Conservation (phyloP, 2,797 vertebrate species). For the Chromobotia macracanthus region DNA sequence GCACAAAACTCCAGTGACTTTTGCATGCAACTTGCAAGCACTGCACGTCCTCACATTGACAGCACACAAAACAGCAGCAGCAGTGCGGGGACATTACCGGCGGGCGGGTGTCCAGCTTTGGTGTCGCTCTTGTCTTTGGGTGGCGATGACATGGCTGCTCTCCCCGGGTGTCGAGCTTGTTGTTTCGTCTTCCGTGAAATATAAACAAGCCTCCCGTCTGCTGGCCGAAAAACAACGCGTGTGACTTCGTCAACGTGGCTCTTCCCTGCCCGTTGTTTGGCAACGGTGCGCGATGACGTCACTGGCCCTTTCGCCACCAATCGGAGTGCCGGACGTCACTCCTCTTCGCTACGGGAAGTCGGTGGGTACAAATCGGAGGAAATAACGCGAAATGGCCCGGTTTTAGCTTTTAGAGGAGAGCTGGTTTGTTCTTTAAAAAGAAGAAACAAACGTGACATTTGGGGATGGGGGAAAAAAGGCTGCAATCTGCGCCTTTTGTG, state of each 20-base stretch:
- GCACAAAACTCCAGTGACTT: too few relatives aligned
- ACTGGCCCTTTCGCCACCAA: accelerated
- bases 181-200: conserved; percentile 8
- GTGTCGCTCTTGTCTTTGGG: conserved; percentile 88
- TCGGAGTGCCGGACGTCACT: conserved; percentile 10
- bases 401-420: too few relatives aligned
- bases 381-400: too few relatives aligned
- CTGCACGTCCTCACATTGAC: background rate
- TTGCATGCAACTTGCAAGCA: background rate
- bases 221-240: conserved; percentile 51
- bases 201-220: background rate
- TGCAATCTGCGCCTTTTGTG: too few relatives aligned
- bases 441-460: too few relatives aligned
- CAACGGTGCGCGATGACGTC: conserved; percentile 72
- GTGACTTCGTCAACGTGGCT: conserved; percentile 76
- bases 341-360: conserved; percentile 40
- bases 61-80: conserved; percentile 11
- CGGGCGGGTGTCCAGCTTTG: conserved; percentile 91
- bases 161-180: conserved; percentile 3
- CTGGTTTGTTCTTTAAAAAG: too few relatives aligned
- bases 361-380: too few relatives aligned
- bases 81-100: conserved; percentile 77
- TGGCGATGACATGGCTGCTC: conserved; percentile 85
- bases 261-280: conserved; percentile 78
- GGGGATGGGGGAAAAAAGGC: too few relatives aligned